Conservation (phyloP, 2,888 invertebrate species). For the Amiota communis region DNA sequence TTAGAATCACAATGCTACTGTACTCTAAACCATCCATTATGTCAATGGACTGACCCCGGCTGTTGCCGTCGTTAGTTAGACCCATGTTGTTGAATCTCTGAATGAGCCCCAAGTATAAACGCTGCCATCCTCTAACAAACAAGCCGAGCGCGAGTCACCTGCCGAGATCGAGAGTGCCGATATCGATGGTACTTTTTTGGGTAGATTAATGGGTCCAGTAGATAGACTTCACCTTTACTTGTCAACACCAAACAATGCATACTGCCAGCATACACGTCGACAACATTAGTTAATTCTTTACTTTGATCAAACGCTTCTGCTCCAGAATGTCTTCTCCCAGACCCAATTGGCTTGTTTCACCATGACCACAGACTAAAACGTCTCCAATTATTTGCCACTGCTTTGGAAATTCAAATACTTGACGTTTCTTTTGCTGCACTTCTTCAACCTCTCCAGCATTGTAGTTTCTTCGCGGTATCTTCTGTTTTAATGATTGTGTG, state of each 20-base stretch:
- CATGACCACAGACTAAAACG: constrained; percentile 88
- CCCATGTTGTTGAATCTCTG: too few relatives aligned
- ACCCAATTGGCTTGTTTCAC: constrained; percentile 93
- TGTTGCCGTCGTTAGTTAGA: constrained; percentile 78
- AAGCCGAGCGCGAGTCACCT: constrained; percentile 94
- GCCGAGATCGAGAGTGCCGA: too few relatives aligned
- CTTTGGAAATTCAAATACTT: too few relatives aligned
- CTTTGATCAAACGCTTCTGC: constrained; percentile 77
- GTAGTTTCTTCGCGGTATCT: too few relatives aligned
- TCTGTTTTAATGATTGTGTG: too few relatives aligned
- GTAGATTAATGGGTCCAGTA: constrained; percentile 84
- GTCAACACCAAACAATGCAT: too few relatives aligned
- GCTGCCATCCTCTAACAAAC: too few relatives aligned
- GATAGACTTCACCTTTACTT: too few relatives aligned
- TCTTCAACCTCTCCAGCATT: too few relatives aligned
- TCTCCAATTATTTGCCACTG: too few relatives aligned
- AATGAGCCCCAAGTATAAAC: constrained; percentile 99
- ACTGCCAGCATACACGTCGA: too few relatives aligned
- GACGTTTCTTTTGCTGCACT: too few relatives aligned
- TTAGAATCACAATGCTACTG: constrained; percentile 87
- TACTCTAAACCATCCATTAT: constrained; percentile 79
- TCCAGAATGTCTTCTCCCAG: constrained; percentile 82
- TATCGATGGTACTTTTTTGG: constrained; percentile 78
- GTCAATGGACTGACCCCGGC: constrained; percentile 78
- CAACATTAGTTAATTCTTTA: constrained; percentile 75